Evolutionary conservation across 2,113 vertebrate genomes (phyloP), one percentile per base, ranked within the genome.

Genomic region (Leptocoma aspasia): DNA sequence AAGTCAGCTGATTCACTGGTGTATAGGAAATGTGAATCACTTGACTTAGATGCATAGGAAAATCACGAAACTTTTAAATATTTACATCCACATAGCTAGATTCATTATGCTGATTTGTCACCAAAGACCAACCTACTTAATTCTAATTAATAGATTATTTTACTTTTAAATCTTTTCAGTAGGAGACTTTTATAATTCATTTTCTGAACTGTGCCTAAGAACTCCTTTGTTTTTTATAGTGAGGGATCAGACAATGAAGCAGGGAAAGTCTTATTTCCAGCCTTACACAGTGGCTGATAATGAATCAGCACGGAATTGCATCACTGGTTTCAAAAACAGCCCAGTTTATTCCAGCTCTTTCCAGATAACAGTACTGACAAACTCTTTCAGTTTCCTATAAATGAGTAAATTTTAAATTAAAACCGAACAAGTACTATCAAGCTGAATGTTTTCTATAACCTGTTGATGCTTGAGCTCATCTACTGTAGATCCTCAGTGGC

Each of bases 71-170:
- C 60, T 80, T 75, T 37, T 15, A 82, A 82, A 50, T 87, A 50
- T 82, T 73, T 92, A 39, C 39, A 17, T 83, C 80, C 65, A 39
- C 10, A 7, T 60, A 92, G 47, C 69, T 70, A 44, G 66, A 80
- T 94, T 82, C 50, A 73, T 92, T 96, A 50, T 96, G 49, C 45
- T 95, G 53, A 80, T 91, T 76, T 81, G 49, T 89, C 70, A 77
- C 88, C 61, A 41, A 82, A 89, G 81, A 80, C 91, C 88, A 93
- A 37, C 60, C 31, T 89, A 79, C 54, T 97, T 96, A 78, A 89
- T 94, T 92, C 91, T 87, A 91, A 90, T 96, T 91, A 89, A 53
- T 86, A 87, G 68, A 93, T 92, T 93, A 86, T 86, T 96, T 95
- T 84, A 92, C 86, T 92, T 91, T 49, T 87, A 86, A 91, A 83